phyloP scores from a whole-genome alignment of 30 jellyfish, hydroid and myxozoan genomes.

The Turritopsis dohrnii region DNA sequence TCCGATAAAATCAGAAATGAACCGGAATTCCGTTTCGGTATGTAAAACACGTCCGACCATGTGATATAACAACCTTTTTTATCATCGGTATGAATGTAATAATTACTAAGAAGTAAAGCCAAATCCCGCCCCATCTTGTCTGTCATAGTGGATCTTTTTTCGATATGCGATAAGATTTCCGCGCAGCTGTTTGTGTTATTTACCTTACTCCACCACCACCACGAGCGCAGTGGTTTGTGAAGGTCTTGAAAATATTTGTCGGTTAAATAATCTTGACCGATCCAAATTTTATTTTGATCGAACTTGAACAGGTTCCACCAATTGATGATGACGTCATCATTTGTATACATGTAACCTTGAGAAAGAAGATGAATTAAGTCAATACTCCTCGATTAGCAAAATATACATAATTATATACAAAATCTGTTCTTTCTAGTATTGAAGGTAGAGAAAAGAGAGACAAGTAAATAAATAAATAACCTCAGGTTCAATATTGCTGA shows the following conservation, averaged over 20 bases:
- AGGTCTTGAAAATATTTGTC: constrained; percentile 38
- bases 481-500: too few species aligned
- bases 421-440: too few species aligned
- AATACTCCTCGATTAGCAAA: too few species aligned
- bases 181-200: constrained; percentile 37
- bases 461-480: too few species aligned
- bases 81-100: constrained; percentile 38
- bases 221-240: constrained; percentile 30
- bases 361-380: too few species aligned
- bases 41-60: constrained; percentile 60
- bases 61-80: constrained; percentile 31
- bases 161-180: constrained; percentile 21
- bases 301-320: constrained; percentile 57
- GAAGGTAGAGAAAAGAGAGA: too few species aligned
- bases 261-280: constrained; percentile 33
- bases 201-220: constrained; percentile 65
- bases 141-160: constrained; percentile 3
- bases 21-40: constrained; percentile 30
- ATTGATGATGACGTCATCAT: constrained; percentile 65
- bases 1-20: constrained; percentile 11
- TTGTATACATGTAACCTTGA: constrained; percentile 55
- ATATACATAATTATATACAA: too few species aligned
- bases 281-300: constrained; percentile 43
- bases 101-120: constrained; percentile 23
- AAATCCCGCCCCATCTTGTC: constrained; percentile 21